phyloP scores from a whole-genome alignment of 2,888 invertebrate species.

The Prosapia bicincta region DNA sequence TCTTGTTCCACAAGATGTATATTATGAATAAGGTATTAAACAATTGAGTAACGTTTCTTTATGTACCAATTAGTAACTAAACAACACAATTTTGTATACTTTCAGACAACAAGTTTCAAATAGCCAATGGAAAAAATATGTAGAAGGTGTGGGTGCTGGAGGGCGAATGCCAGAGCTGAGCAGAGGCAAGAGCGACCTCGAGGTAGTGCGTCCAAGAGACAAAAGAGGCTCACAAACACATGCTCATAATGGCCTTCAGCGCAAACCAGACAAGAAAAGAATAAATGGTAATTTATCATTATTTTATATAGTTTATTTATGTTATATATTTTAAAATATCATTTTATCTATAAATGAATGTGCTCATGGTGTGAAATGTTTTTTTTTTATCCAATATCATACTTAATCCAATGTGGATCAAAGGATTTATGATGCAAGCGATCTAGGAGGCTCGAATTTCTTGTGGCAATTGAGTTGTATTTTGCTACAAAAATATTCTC shows the following conservation, averaged over 20 bases:
- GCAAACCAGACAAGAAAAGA: slow-evolving; percentile 37
- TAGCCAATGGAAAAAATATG: slow-evolving; percentile 52
- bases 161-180: slow-evolving; percentile 29
- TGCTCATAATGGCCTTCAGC: slow-evolving; percentile 30
- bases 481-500: too few relatives aligned
- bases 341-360: too few relatives aligned
- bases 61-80: too few relatives aligned
- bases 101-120: slow-evolving; percentile 44
- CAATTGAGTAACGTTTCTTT: too few relatives aligned
- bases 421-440: too few relatives aligned
- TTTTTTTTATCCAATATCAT: too few relatives aligned
- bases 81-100: background rate
- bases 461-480: too few relatives aligned
- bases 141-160: slow-evolving; percentile 46
- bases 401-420: too few relatives aligned
- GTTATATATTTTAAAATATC: background rate
- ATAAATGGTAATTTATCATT: slow-evolving; percentile 1
- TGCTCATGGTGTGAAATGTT: too few relatives aligned
- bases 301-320: background rate
- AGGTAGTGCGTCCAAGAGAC: slow-evolving; percentile 43
- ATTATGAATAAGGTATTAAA: too few relatives aligned
- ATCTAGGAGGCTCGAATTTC: too few relatives aligned
- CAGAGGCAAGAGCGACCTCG: slow-evolving; percentile 44
- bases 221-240: slow-evolving; percentile 25
- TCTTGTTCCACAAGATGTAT: too few relatives aligned